A percentile compares a stretch with the other conserved stretches of the same genome.
These are phyloP conservation scores for Andrena marginata DNA, from an alignment of 2,888 invertebrate species.

Conservation along the genomic window DNA sequence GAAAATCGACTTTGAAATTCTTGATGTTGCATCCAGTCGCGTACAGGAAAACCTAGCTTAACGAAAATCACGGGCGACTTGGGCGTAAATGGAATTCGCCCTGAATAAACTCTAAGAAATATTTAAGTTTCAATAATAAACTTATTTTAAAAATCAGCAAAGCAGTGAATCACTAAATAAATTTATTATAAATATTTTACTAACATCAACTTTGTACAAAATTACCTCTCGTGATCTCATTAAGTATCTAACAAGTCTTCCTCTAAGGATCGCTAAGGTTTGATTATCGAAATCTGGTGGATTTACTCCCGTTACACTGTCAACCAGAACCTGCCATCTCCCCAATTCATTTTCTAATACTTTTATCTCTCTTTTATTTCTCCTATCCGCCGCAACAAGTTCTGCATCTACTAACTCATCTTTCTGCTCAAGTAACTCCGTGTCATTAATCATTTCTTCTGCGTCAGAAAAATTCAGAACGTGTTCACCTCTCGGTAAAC, in stretches of 20 bases:
- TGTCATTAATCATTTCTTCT: slow-evolving; percentile 94
- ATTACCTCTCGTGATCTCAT: slow-evolving; percentile 95
- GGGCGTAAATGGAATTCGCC: no score
- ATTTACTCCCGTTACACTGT: slow-evolving; percentile 94
- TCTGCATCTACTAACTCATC: slow-evolving; percentile 94
- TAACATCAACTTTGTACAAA: slow-evolving; percentile 15
- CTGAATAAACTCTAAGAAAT: background rate
- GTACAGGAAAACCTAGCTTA: no score
- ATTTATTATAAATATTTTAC: background rate
- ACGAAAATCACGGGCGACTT: no score
- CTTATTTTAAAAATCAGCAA: background rate
- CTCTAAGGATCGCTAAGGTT: slow-evolving; percentile 96
- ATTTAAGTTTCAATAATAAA: background rate
- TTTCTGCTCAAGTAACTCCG: slow-evolving; percentile 92
- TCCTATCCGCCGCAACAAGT: slow-evolving; percentile 90
- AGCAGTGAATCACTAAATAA: background rate
- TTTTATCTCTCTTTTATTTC: slow-evolving; percentile 94
- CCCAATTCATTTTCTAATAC: slow-evolving; percentile 95
- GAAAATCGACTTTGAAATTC: no score
- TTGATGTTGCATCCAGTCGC: no score
- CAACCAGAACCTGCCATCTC: slow-evolving; percentile 97
- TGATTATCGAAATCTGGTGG: slow-evolving; percentile 96
- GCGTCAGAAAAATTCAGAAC: slow-evolving; percentile 95
- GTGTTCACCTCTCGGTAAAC: slow-evolving; percentile 88
- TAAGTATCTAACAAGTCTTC: slow-evolving; percentile 95